These are phyloP conservation scores for Microtus ochrogaster DNA, from an alignment of 2,113 vertebrate genomes.

Conservation along the genomic window DNA sequence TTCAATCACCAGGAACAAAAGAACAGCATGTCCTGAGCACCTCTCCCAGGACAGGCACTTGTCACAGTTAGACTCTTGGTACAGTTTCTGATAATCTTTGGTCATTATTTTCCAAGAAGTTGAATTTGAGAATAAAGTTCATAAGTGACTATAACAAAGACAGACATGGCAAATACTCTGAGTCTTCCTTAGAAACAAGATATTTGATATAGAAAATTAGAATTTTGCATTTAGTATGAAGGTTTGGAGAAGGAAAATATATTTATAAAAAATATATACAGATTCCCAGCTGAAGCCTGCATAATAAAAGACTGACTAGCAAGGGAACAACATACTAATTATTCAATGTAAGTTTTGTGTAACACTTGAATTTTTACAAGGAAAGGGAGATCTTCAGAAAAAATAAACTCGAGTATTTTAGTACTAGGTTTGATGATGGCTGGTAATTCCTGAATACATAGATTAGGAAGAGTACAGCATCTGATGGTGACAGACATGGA, in stretches of 20 bases:
- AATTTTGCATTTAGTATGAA: not conserved
- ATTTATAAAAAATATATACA: too few relatives aligned
- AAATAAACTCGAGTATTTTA: not conserved
- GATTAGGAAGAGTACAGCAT: rapidly evolving
- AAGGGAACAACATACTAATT: not conserved
- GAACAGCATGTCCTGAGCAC: not conserved
- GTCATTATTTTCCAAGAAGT: not conserved
- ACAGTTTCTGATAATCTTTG: not conserved
- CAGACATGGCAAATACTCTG: not conserved
- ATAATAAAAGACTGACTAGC: not conserved
- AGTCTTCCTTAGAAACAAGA: not conserved
- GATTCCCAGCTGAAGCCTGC: not conserved
- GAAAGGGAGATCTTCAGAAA: not conserved
- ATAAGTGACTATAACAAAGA: not conserved
- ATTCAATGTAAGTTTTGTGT: not conserved
- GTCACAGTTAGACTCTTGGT: not conserved
- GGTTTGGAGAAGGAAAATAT: not conserved
- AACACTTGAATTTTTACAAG: not conserved
- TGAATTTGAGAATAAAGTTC: not conserved
- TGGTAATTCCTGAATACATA: not conserved
- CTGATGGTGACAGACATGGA: too few relatives aligned
- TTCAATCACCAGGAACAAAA: not conserved
- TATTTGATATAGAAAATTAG: not conserved
- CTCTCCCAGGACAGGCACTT: not conserved
- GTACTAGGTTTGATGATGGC: not conserved